Evolutionary conservation across 2,113 vertebrate species (phyloP).

Genomic region (Aptenodytes forsteri): DNA sequence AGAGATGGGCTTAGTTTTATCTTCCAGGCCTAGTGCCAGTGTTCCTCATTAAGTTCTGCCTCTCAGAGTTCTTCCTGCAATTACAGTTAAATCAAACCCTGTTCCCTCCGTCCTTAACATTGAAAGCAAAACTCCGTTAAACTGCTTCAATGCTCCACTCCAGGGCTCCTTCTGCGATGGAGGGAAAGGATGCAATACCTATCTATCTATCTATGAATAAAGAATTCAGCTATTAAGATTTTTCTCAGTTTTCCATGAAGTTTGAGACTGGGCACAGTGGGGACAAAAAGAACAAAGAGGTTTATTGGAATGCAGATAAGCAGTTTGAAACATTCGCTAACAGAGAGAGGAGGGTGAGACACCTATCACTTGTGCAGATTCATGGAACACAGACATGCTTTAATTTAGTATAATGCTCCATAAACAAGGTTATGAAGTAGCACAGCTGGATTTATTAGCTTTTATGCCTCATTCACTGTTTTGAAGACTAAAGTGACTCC

Average conservation of each 20-base stretch:
- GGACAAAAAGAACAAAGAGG: not conserved
- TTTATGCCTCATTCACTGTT: not conserved
- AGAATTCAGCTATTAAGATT: not conserved
- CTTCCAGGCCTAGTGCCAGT: constrained; percentile 14
- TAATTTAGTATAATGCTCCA: not conserved
- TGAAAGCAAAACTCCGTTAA: not conserved
- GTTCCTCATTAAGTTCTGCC: not conserved
- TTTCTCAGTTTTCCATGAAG: not conserved
- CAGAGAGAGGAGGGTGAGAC: not conserved
- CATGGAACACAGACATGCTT: not conserved
- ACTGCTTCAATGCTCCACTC: not conserved
- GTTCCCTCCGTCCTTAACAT: not conserved
- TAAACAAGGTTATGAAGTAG: not conserved
- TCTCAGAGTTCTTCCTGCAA: not conserved
- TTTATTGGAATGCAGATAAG: not conserved
- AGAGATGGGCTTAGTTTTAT: constrained; percentile 12
- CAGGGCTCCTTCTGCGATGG: not conserved
- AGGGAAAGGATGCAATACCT: not conserved
- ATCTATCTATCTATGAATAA: not conserved
- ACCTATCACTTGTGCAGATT: not conserved
- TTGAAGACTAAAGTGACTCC: not conserved
- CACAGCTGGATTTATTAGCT: not conserved
- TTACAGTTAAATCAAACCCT: not conserved
- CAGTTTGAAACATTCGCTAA: not conserved
- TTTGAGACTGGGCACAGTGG: not conserved